Evolutionary conservation across 2,888 invertebrate genomes (phyloP).

Genomic region (Lymantria monacha): DNA sequence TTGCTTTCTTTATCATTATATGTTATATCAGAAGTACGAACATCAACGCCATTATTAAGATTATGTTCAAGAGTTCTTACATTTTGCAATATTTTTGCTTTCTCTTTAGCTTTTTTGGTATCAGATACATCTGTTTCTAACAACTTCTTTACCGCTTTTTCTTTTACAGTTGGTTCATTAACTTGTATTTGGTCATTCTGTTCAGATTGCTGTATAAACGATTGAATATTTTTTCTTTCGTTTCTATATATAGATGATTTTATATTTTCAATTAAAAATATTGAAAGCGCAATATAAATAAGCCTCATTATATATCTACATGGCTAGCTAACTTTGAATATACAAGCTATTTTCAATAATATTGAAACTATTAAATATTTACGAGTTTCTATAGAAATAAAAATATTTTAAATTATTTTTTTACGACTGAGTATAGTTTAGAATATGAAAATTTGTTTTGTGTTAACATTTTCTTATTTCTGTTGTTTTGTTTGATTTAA

Average conservation of each 20-base stretch:
- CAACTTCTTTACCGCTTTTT: background rate
- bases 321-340: background rate
- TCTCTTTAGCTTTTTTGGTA: background rate
- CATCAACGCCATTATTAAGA: conserved; percentile 2
- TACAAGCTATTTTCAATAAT: no score
- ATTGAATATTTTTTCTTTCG: background rate
- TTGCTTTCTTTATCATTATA: background rate
- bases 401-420: no score
- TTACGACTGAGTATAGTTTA: no score
- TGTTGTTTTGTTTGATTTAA: no score
- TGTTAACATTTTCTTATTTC: no score
- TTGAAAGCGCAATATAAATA: background rate
- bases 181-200: background rate
- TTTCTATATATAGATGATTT: background rate
- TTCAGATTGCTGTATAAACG: background rate
- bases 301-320: background rate
- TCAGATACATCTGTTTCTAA: background rate
- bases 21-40: background rate
- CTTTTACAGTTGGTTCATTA: background rate
- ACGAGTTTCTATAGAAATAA: no score
- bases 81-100: conserved; percentile 1
- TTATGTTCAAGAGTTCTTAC: background rate
- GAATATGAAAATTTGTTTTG: no score
- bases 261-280: background rate
- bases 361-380: no score